Conservation (phyloP, 2,797 vertebrate species). For the Hydrocynus forskahlii region DNA sequence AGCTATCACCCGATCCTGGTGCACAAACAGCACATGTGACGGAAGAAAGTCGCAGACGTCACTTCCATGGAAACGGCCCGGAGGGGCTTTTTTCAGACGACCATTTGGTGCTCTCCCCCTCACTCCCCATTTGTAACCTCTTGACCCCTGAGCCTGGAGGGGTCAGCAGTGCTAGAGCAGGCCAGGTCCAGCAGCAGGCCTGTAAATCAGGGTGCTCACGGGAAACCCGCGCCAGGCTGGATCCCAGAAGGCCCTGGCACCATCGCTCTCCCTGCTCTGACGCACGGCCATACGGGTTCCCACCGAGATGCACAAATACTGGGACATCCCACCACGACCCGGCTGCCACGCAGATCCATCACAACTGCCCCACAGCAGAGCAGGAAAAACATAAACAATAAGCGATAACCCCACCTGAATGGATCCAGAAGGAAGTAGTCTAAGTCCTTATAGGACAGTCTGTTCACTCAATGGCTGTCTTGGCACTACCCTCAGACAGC, state of each 20-base stretch:
- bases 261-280: conserved; percentile 76
- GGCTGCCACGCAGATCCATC: conserved; percentile 66
- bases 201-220: conserved; percentile 79
- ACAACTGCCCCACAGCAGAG: conserved; percentile 39
- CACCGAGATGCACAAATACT: conserved; percentile 66
- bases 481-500: too few species aligned
- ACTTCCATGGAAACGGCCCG: conserved; percentile 66
- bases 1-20: conserved; percentile 37
- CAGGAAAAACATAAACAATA: background rate
- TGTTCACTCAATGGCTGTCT: too few species aligned
- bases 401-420: background rate
- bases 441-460: too few species aligned
- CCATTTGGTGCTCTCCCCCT: conserved; percentile 71
- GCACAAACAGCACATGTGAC: conserved; percentile 70
- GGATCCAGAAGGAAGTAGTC: background rate
- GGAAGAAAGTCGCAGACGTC: conserved; percentile 60
- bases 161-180: conserved; percentile 73
- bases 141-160: conserved; percentile 74
- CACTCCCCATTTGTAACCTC: conserved; percentile 53
- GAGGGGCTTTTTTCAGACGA: conserved; percentile 72
- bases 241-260: conserved; percentile 79
- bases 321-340: conserved; percentile 52
- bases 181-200: conserved; percentile 64
- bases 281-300: conserved; percentile 72
- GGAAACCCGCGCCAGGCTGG: conserved; percentile 67